Conservation (phyloP, 2,113 vertebrate species). For the Barnardius zonarius region DNA sequence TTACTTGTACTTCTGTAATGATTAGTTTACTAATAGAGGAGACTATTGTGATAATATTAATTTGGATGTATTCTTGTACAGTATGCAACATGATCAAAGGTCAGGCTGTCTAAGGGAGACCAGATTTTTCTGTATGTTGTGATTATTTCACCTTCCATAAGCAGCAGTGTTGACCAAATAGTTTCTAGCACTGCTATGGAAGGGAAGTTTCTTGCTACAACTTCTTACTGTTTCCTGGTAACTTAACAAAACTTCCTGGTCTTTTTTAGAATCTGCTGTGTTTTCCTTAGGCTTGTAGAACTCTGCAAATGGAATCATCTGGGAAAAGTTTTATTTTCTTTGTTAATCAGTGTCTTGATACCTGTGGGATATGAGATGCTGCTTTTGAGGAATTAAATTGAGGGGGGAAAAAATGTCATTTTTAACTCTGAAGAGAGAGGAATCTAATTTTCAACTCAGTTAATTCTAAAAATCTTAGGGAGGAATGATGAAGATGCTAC, state of each 20-base stretch:
- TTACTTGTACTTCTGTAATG: neutral
- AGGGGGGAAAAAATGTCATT: fast-evolving
- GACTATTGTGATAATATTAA: neutral
- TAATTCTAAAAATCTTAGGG: neutral
- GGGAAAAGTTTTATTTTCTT: neutral
- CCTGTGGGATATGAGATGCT: neutral
- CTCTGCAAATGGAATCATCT: neutral
- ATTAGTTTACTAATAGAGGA: neutral
- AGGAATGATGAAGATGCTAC: neutral
- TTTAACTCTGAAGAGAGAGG: neutral
- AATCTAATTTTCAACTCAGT: neutral
- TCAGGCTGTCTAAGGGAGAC: neutral
- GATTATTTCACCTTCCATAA: neutral
- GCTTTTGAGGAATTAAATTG: neutral
- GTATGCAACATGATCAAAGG: neutral
- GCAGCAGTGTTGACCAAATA: neutral
- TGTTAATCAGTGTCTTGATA: neutral
- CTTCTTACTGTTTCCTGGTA: neutral
- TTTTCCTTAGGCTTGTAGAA: neutral
- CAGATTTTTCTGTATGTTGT: neutral
- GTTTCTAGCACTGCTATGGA: neutral
- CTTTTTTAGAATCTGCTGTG: neutral
- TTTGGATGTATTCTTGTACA: neutral
- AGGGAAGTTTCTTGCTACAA: neutral
- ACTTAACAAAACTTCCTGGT: neutral